A percentile compares a stretch with the other conserved stretches of the same genome.
phyloP scores from a whole-genome alignment of 2,113 vertebrate genomes.

The Chiloscyllium plagiosum region DNA sequence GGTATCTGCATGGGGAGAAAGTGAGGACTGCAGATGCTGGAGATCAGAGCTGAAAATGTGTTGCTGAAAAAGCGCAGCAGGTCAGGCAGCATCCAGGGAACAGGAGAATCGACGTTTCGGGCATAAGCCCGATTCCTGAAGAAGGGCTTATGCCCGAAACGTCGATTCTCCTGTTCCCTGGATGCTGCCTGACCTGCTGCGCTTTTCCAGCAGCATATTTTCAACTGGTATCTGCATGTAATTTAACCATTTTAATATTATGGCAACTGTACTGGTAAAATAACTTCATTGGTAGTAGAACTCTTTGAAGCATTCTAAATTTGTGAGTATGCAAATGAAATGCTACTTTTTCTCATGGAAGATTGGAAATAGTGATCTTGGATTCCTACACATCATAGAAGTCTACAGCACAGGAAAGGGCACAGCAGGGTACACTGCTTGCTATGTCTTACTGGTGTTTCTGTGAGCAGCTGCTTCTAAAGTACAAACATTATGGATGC shows the following conservation, averaged over 20 bases:
- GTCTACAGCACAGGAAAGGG: no score
- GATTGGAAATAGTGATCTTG: neutral
- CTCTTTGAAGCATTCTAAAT: neutral
- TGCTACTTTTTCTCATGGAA: neutral
- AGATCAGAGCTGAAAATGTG: no score
- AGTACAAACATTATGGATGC: neutral
- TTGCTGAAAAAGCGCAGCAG: no score
- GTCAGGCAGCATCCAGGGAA: no score
- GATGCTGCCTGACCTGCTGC: no score
- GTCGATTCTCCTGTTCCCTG: no score
- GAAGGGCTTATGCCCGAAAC: no score
- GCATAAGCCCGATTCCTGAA: no score
- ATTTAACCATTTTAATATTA: neutral
- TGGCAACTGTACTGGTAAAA: neutral
- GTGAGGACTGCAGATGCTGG: no score
- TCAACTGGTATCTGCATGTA: neutral
- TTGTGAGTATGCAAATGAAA: neutral
- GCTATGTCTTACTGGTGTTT: neutral
- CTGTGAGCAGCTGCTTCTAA: neutral
- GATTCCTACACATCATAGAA: neutral
- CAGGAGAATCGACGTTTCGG: no score
- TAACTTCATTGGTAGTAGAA: neutral
- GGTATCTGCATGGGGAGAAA: neutral
- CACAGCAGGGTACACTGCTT: neutral
- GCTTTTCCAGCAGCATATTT: no score